Evolutionary conservation across 2,888 invertebrate species (phyloP), one percentile per base, ranked within the genome.

Genomic region (Ashinkailepas kermadecensis): DNA sequence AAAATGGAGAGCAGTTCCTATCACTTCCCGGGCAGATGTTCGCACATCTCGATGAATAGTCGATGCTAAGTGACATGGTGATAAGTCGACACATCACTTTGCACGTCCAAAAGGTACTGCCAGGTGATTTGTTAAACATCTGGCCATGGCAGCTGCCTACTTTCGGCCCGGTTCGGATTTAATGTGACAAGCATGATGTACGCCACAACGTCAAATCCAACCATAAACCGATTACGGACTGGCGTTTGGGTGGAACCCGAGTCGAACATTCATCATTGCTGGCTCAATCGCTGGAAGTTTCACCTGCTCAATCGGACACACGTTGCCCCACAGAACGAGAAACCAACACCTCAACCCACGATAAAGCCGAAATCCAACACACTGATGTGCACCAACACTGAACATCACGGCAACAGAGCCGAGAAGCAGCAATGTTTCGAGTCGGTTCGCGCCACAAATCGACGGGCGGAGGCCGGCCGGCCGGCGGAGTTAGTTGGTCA

Each of bases 171-270:
- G 74, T 56, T 21, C 74, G 56, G 56, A 74, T 74, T 74, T 74
- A 74, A 74, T 74, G 54, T 74, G 74, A 74, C 74, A 74, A 56
- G 23, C 21, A 10, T 74, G 74, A 74, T 74, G 15, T 54, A 74
- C 74, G 21, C 74, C 11, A 56, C 10, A 18, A 15, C 74, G 18
- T 54, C 54, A 21, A 13, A 74, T 56, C 25, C 74, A 54, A 54
- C 74, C 74, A 25, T 74, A 74, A 74, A 56, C 56, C 74, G 74
- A 74, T 74, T 74, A 74, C 56, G 74, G 74, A 11, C 74, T 9
- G 74, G 10, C 74, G 6, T 13, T 11, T 7, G 56, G 74, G 56
- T 21, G 74, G 54, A 54, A 74, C 74, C 54, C 15, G 21, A 15
- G 12, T 8, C 56, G 54, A 39, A 56, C 54, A 74, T 74, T 56